A percentile compares a stretch with the other conserved stretches of the same genome.
These are phyloP conservation scores for Lycocerus yunnanus DNA, from an alignment of 2,888 invertebrate species.

Conservation along the genomic window DNA sequence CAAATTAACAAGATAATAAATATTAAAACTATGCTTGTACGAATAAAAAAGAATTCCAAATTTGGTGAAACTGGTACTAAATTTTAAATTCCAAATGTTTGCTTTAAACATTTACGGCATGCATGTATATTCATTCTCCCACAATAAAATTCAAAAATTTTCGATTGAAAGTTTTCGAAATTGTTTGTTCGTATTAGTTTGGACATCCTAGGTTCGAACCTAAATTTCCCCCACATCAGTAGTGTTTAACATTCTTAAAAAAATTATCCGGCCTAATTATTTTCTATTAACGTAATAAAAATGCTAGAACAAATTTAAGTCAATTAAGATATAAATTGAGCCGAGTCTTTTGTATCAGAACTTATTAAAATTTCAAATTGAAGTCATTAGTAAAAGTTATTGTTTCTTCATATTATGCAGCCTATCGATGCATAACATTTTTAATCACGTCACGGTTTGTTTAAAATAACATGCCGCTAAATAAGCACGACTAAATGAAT, in stretches of 20 bases:
- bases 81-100: too few species aligned
- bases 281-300: background rate
- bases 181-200: too few species aligned
- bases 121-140: too few species aligned
- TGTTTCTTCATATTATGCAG: slow-evolving; percentile 9
- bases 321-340: background rate
- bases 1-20: background rate
- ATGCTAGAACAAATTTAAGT: background rate
- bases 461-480: slow-evolving; percentile 34
- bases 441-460: slow-evolving; percentile 29
- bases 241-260: background rate
- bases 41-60: background rate
- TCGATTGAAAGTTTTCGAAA: too few species aligned
- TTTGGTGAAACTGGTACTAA: too few species aligned
- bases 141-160: too few species aligned
- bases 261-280: background rate
- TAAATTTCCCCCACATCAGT: background rate
- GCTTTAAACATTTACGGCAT: too few species aligned
- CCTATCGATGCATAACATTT: slow-evolving; percentile 22
- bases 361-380: slow-evolving; percentile 5
- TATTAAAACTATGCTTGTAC: background rate
- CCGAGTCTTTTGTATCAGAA: background rate
- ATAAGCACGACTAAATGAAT: slow-evolving; percentile 26
- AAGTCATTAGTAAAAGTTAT: slow-evolving; percentile 5
- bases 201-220: background rate